These are phyloP conservation scores for Tamandua tetradactyla DNA, from an alignment of 2,797 vertebrate genomes.

Conservation along the genomic window DNA sequence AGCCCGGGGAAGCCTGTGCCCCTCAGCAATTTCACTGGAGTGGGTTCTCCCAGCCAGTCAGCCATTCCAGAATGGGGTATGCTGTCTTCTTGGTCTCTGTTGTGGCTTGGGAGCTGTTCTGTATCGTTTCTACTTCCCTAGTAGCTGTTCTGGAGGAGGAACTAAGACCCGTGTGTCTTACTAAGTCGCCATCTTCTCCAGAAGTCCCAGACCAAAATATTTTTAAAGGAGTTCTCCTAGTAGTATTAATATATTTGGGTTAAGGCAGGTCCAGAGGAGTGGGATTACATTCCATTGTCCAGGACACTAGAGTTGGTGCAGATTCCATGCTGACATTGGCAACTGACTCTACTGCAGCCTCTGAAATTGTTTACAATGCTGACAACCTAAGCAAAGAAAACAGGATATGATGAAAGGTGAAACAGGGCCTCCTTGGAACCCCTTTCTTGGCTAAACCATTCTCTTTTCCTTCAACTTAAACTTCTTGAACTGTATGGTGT, in stretches of 20 bases:
- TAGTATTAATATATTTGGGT: not conserved
- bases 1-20: too few species aligned
- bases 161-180: too few species aligned
- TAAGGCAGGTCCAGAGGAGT: not conserved
- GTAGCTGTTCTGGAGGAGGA: too few species aligned
- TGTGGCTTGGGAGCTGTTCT: too few species aligned
- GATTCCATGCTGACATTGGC: slow-evolving; percentile 2
- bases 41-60: too few species aligned
- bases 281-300: not conserved
- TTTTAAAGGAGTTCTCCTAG: not conserved
- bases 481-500: not conserved
- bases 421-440: not conserved
- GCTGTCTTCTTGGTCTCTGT: too few species aligned
- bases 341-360: not conserved
- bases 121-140: too few species aligned
- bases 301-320: not conserved
- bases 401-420: not conserved
- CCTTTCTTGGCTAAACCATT: not conserved
- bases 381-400: not conserved
- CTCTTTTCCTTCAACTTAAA: not conserved
- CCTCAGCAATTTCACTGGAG: too few species aligned
- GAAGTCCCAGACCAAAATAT: not conserved
- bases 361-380: not conserved
- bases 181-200: too few species aligned
- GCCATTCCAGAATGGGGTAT: too few species aligned